Evolutionary conservation across 2,113 vertebrate species (phyloP).

Genomic region (Scomber japonicus): DNA sequence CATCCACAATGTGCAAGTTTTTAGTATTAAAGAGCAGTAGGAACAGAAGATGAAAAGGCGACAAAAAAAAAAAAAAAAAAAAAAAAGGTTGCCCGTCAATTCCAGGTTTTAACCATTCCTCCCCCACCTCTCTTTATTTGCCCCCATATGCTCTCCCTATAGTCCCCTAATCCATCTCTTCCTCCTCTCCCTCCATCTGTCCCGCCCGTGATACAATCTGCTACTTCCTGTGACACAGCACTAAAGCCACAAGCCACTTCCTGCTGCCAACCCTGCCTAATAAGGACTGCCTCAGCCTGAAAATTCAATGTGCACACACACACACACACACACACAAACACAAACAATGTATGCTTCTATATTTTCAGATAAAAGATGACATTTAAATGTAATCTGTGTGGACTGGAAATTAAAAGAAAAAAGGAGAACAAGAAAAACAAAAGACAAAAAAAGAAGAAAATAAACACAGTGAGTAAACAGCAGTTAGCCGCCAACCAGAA

Average conservation of each 20-base stretch:
- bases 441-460: no score
- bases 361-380: constrained; percentile 13
- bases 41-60: background rate
- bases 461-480: no score
- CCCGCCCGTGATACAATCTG: constrained; percentile 81
- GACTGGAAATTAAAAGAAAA: background rate
- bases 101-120: constrained; percentile 22
- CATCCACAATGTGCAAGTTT: background rate
- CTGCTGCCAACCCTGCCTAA: constrained; percentile 80
- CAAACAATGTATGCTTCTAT: background rate
- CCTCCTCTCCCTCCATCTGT: constrained; percentile 76
- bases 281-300: constrained; percentile 72
- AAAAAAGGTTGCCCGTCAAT: constrained; percentile 11
- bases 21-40: background rate
- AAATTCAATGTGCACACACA: constrained; percentile 40
- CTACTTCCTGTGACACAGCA: constrained; percentile 83
- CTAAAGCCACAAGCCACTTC: constrained; percentile 79
- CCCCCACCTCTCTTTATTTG: constrained; percentile 48
- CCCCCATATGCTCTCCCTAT: constrained; percentile 36
- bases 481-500: no score
- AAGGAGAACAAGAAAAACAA: no score
- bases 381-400: background rate
- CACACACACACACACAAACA: constrained; percentile 22
- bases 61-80: background rate
- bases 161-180: constrained; percentile 72